Evolutionary conservation across 2,113 vertebrate species (phyloP).

Genomic region (Spea multiplicata): DNA sequence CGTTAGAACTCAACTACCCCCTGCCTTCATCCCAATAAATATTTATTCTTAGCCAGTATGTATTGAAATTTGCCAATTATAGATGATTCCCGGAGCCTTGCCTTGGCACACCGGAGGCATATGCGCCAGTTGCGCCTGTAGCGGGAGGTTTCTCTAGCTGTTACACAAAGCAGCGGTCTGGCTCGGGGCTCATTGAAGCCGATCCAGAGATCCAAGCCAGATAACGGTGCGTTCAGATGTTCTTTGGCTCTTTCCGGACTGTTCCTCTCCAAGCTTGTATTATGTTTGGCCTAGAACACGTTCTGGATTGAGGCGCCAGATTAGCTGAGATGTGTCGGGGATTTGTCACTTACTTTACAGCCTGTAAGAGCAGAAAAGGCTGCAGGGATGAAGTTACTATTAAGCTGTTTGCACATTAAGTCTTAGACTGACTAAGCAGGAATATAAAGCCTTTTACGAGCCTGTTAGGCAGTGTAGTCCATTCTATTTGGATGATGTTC

Average conservation of each 20-base stretch:
- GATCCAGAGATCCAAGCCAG: constrained; percentile 16
- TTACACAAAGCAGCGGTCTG: constrained; percentile 7
- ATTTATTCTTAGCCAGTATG: not conserved
- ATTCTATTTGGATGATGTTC: too few relatives aligned
- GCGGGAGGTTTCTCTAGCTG: not conserved
- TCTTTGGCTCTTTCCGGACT: not conserved
- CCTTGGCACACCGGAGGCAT: not conserved
- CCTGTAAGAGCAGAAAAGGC: not conserved
- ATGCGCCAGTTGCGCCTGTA: not conserved
- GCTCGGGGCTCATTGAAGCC: not conserved
- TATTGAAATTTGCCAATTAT: not conserved
- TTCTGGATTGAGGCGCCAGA: not conserved
- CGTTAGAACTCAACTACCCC: too few relatives aligned
- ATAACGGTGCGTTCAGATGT: constrained; percentile 1
- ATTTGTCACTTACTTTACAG: constrained; percentile 38
- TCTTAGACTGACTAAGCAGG: too few relatives aligned
- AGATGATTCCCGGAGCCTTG: not conserved
- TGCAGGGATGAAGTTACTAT: too few relatives aligned
- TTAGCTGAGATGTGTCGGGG: constrained; percentile 14
- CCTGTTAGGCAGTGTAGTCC: too few relatives aligned
- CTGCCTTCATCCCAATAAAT: too few relatives aligned
- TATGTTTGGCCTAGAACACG: constrained; percentile 13
- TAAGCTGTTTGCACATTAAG: too few relatives aligned
- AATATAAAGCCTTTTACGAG: too few relatives aligned
- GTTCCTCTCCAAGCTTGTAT: constrained; percentile 13